A percentile compares a stretch with the other conserved stretches of the same genome.
phyloP scores from a whole-genome alignment of 2,888 invertebrate species.

The Julus scandinavius region DNA sequence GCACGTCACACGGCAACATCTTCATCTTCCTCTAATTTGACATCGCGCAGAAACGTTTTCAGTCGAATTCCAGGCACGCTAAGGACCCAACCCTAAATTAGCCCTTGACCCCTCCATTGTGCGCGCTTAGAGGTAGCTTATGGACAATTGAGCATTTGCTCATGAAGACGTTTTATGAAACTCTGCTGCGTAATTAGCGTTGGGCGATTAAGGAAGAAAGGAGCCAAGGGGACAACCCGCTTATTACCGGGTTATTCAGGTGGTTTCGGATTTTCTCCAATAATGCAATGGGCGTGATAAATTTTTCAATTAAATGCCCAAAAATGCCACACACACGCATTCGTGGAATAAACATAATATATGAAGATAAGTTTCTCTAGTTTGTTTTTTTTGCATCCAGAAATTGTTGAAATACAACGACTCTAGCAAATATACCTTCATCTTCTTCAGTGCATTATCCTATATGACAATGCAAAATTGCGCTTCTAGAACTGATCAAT shows the following conservation, averaged over 20 bases:
- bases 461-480: too few species aligned
- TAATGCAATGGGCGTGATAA: not conserved
- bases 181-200: not conserved
- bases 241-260: constrained; percentile 9
- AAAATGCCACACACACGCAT: constrained; percentile 15
- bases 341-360: not conserved
- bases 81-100: not conserved
- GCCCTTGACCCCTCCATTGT: constrained; percentile 34
- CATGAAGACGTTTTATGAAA: constrained; percentile 12
- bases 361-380: too few species aligned
- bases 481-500: too few species aligned
- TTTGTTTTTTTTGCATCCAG: too few species aligned
- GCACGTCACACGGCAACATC: not conserved
- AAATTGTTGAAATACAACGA: too few species aligned
- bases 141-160: constrained; percentile 42
- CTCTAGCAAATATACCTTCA: too few species aligned
- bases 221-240: not conserved
- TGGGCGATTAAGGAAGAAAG: constrained; percentile 23
- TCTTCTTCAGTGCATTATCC: too few species aligned
- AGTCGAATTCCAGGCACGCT: not conserved
- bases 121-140: constrained; percentile 16
- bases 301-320: not conserved
- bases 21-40: constrained; percentile 33
- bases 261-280: not conserved
- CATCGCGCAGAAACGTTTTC: constrained; percentile 22